phyloP scores from a whole-genome alignment of 1,140 invertebrate genomes.

The Lepidurus arcticus region DNA sequence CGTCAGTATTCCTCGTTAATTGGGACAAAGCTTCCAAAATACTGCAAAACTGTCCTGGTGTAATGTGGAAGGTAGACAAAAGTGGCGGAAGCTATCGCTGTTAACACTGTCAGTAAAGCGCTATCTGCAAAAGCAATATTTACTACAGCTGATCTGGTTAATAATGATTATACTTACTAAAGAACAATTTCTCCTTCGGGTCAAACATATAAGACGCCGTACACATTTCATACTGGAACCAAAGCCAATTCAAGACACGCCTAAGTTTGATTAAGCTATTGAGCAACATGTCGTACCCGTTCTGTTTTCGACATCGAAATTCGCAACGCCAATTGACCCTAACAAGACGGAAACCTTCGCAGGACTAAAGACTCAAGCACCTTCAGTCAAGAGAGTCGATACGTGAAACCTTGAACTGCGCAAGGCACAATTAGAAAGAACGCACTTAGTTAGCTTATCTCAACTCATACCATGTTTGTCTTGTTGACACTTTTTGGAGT shows the following conservation, averaged over 20 bases:
- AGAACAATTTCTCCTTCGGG: slow-evolving; percentile 4
- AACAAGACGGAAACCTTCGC: no score
- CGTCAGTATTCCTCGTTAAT: not conserved
- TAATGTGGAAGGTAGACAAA: slow-evolving; percentile 9
- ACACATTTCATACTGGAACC: not conserved
- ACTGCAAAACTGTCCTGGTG: not conserved
- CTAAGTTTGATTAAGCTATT: not conserved
- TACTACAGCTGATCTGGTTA: not conserved
- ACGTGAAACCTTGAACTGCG: not conserved
- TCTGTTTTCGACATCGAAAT: not conserved
- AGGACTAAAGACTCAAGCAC: no score
- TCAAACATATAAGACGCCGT: not conserved
- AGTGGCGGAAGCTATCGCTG: not conserved
- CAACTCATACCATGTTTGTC: no score
- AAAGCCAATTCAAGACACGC: not conserved
- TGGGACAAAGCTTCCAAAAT: not conserved
- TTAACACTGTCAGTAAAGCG: not conserved
- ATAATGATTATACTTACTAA: not conserved
- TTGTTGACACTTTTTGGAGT: no score
- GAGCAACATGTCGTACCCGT: not conserved
- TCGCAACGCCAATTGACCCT: not conserved
- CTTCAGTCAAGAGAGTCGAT: no score
- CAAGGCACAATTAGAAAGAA: not conserved
- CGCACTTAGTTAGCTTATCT: not conserved
- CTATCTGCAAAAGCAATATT: not conserved